These are phyloP conservation scores for Neoniphon sammara DNA, from an alignment of 2,797 vertebrate species.

Conservation along the genomic window DNA sequence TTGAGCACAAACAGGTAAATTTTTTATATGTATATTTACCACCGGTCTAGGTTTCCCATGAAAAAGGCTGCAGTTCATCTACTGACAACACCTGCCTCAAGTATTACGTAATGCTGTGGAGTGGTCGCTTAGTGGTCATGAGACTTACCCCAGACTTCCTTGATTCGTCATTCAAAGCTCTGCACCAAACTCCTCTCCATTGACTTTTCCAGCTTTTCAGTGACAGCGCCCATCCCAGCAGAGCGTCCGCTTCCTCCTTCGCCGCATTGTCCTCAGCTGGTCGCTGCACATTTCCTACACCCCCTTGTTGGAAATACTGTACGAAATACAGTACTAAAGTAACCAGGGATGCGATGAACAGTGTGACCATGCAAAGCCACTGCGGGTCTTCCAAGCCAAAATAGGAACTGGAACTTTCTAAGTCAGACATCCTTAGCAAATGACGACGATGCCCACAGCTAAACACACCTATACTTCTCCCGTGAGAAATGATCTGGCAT, in stretches of 20 bases:
- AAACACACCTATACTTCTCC: constrained; percentile 53
- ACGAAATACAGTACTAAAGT: constrained; percentile 88
- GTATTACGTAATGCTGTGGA: neutral
- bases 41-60: neutral
- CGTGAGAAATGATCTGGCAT: constrained; percentile 34
- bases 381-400: constrained; percentile 83
- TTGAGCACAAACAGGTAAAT: neutral
- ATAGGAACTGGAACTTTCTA: constrained; percentile 66
- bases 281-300: constrained; percentile 28
- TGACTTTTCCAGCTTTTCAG: constrained; percentile 87
- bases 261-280: constrained; percentile 55
- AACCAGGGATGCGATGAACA: constrained; percentile 89
- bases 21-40: too few species aligned
- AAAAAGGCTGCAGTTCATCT: constrained; percentile 8
- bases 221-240: constrained; percentile 91
- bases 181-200: constrained; percentile 91
- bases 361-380: constrained; percentile 88
- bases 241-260: constrained; percentile 81
- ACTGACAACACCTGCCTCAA: constrained; percentile 54
- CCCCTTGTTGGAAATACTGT: constrained; percentile 84
- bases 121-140: constrained; percentile 33
- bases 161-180: constrained; percentile 85
- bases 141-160: constrained; percentile 84
- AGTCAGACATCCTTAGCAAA: constrained; percentile 81
- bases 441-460: constrained; percentile 31